Evolutionary conservation across 2,888 invertebrate species (phyloP).

Genomic region (Rhogogaster chlorosoma): DNA sequence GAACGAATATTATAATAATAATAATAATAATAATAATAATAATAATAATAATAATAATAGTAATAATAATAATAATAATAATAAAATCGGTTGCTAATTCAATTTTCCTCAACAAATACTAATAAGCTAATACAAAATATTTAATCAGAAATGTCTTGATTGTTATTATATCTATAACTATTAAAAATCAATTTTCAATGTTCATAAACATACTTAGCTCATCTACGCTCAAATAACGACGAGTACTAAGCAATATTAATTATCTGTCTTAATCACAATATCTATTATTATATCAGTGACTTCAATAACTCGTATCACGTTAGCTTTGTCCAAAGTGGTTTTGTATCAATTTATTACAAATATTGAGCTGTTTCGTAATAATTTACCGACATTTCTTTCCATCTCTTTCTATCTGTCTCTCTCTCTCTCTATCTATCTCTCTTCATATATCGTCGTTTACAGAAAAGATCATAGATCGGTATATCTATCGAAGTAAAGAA

Average conservation of each 20-base stretch:
- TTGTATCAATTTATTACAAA: conserved; percentile 57
- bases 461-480: conserved; percentile 64
- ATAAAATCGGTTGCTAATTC: conserved; percentile 62
- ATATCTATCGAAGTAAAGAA: conserved; percentile 64
- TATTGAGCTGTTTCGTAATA: conserved; percentile 64
- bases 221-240: not conserved
- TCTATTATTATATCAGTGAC: conserved; percentile 29
- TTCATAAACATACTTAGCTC: conserved; percentile 23
- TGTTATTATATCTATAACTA: conserved; percentile 27
- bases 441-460: conserved; percentile 56
- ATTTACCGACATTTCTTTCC: conserved; percentile 51
- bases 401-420: conserved; percentile 54
- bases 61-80: conserved; percentile 59
- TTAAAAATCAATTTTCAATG: conserved; percentile 19
- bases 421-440: not conserved
- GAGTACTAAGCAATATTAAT: conserved; percentile 14
- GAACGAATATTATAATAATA: conserved; percentile 68
- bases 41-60: conserved; percentile 59
- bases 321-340: conserved; percentile 32
- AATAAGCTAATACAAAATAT: conserved; percentile 45
- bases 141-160: conserved; percentile 60
- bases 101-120: conserved; percentile 43
- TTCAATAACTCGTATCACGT: conserved; percentile 53
- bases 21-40: conserved; percentile 54
- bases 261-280: conserved; percentile 26